Conservation (phyloP, 2,797 vertebrate genomes). For the Scolopax bukidnonensis region DNA sequence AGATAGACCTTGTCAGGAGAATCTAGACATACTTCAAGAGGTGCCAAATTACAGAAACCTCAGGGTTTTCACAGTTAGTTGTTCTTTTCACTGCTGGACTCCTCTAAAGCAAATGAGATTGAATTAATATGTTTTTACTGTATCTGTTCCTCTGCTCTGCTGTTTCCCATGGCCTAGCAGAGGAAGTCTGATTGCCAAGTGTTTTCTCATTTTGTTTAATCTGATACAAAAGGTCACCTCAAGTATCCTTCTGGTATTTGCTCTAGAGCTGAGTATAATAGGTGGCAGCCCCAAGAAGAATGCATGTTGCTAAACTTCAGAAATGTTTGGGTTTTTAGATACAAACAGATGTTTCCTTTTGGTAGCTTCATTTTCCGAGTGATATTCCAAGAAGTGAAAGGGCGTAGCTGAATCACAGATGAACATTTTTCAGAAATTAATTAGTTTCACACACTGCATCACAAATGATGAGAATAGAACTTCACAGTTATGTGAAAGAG, state of each 20-base stretch:
- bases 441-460: constrained; percentile 16
- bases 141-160: constrained; percentile 28
- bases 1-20: not conserved
- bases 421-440: constrained; percentile 32
- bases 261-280: constrained; percentile 38
- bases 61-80: constrained; percentile 41
- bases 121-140: constrained; percentile 61
- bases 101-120: constrained; percentile 13
- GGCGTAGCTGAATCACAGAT: not conserved
- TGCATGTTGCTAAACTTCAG: constrained; percentile 61
- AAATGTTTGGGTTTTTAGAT: constrained; percentile 47
- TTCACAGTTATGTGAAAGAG: not conserved
- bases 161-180: constrained; percentile 58
- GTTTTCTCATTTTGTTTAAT: constrained; percentile 68
- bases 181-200: constrained; percentile 64
- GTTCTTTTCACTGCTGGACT: constrained; percentile 27
- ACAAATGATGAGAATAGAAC: not conserved
- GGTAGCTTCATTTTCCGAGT: constrained; percentile 57
- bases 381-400: constrained; percentile 3
- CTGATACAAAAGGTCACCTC: constrained; percentile 63
- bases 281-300: constrained; percentile 52
- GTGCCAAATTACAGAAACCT: constrained; percentile 10
- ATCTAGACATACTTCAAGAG: not conserved
- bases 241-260: constrained; percentile 59
- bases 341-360: constrained; percentile 76